Evolutionary conservation across 2,797 vertebrate species (phyloP), one percentile per base, ranked within the genome.

Genomic region (Siniperca obscura): DNA sequence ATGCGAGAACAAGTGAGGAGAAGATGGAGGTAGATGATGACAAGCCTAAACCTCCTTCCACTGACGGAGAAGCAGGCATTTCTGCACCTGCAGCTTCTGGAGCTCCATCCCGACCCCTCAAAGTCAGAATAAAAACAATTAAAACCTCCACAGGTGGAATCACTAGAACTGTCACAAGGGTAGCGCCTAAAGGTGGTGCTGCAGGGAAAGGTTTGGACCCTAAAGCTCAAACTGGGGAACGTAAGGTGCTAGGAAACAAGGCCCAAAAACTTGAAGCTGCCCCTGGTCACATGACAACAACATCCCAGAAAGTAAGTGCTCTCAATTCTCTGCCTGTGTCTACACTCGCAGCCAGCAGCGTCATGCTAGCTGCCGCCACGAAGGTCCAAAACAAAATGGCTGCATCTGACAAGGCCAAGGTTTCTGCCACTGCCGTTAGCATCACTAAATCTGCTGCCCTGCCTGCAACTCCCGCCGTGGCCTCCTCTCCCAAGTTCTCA

Each of bases 91-190:
- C 94, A 2, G 94, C 95, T n/a, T 89, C 87, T 21, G 96, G 96
- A 2, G 92, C 89, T 61, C 96, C 97, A 3, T 97, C 98, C 0
- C 93, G 98, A 61, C 98, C 98, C 17, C 96, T 99, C 55, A 99
- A 99, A 64, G 98, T 99, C 30, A 86, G 98, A 57, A 99, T 99
- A 86, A 99, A 99, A 91, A 99, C 98, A 52, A 97, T 99, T 76
- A 99, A 99, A 87, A 99, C 98, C 0, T 97, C 98, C 36, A 97
- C 97, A 0, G 98, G 98, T 21, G 97, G 96, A 87, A 98, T 99
- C 93, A 99, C 98, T 55, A 94, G 98, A 84, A 99, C 98, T 0
- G 97, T 99, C 8, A 99, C 98, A 4, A 95, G 97, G 67, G 97
- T 99, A 4, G 97, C 87, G 5, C 87, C 94, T 0, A 96, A 96